Evolutionary conservation across 2,797 vertebrate species (phyloP), one percentile per base, ranked within the genome.

Genomic region (Aldrovandia affinis): DNA sequence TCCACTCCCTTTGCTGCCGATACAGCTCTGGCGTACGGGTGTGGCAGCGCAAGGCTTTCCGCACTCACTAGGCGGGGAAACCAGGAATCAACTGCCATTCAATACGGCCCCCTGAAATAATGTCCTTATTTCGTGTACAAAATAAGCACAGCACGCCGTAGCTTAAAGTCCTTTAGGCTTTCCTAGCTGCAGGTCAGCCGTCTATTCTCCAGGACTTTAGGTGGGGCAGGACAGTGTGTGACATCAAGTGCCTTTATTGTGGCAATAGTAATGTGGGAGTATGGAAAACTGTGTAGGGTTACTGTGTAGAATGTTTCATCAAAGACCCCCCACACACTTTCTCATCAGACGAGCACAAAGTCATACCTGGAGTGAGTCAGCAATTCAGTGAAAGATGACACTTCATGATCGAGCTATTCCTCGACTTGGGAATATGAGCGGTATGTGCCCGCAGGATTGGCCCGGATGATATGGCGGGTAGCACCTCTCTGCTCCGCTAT

Each of bases 401-500:
- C 70, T 22, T 70, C 68, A 1, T 39, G 1, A 33, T 33, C 42
- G 15, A 75, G 70, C 70, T 36, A 75, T 75, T 1, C 36, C 33
- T 73, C 39, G 30, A 9, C 30, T 7, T 36, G 68, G 68, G 68
- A 42, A 14, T 75, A 30, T 22, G 36, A 14, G 15, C 36, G 42
- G 70, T 75, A 30, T 42, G 36, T 77, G 70, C 59, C 4, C 12
- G 87, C 81, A 82, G 79, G 10, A 39, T 87, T 44, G 25, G 33
- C 30, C 33, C 47, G 28, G 39, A 81, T 81, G 57, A 63, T 59
- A 81, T 61, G 14, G 18, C 54, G 33, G 54, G 52, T 57, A 12
- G 20, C 57, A 42, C 28, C 44, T 36, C n/a, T 15, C 80, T n/a
- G 25, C 20, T 81, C 47, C 55, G 78, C 28, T 81, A 15, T 65